Evolutionary conservation across 2,888 invertebrate species (phyloP).

Genomic region (Megaustenia siamemsis): DNA sequence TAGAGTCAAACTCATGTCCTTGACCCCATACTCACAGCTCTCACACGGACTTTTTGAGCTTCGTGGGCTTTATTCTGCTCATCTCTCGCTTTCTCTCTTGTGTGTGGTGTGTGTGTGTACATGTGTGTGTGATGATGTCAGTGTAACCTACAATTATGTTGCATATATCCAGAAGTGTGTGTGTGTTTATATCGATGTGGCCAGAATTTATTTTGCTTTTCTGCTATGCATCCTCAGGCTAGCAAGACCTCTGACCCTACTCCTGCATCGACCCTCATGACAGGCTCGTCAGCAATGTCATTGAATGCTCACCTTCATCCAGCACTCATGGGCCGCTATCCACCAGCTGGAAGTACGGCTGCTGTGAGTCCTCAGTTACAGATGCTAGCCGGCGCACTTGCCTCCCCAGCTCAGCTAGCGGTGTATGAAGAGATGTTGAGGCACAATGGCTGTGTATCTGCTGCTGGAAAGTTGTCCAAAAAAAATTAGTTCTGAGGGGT

Average conservation of each 20-base stretch:
- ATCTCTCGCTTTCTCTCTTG: too few relatives aligned
- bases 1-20: too few relatives aligned
- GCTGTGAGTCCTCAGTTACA: slow-evolving; percentile 55
- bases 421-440: slow-evolving; percentile 63
- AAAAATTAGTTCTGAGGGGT: slow-evolving; percentile 10
- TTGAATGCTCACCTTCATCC: slow-evolving; percentile 59
- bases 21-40: too few relatives aligned
- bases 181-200: neutral
- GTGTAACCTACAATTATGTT: too few relatives aligned
- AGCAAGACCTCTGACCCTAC: slow-evolving; percentile 44
- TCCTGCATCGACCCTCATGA: slow-evolving; percentile 11
- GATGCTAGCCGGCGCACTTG: slow-evolving; percentile 60
- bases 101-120: too few relatives aligned
- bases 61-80: too few relatives aligned
- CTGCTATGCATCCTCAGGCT: slow-evolving; percentile 22
- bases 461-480: slow-evolving; percentile 10
- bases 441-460: slow-evolving; percentile 48
- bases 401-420: slow-evolving; percentile 58
- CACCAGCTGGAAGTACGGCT: slow-evolving; percentile 26
- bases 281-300: slow-evolving; percentile 44
- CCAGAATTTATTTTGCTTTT: neutral
- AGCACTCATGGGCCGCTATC: slow-evolving; percentile 57
- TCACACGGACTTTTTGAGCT: too few relatives aligned
- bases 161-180: neutral
- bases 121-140: neutral